phyloP scores from a whole-genome alignment of 1,140 invertebrate genomes.

The Panagrolaimus sp. region DNA sequence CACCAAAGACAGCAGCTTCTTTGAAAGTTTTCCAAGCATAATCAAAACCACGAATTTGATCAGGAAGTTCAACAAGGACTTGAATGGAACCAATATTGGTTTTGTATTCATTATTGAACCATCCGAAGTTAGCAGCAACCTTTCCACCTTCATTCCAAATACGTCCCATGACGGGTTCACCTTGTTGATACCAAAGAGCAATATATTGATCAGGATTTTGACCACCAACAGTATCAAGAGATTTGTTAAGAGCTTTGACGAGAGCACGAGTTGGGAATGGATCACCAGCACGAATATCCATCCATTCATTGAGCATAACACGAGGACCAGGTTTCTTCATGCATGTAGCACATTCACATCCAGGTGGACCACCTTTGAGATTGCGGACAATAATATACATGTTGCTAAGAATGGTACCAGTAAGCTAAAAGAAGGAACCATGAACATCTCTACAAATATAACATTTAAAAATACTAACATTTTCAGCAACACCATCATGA shows the following conservation, averaged over 20 bases:
- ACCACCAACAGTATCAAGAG: conserved; percentile 37
- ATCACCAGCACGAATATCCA: conserved; percentile 42
- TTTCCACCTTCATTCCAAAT: conserved; percentile 49
- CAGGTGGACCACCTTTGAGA: conserved; percentile 40
- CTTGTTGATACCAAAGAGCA: conserved; percentile 48
- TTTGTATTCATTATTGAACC: conserved; percentile 36
- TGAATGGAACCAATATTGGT: conserved; percentile 44
- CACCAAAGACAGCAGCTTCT: conserved; percentile 39
- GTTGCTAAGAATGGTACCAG: conserved; percentile 29
- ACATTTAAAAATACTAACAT: conserved; percentile 24
- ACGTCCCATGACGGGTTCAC: conserved; percentile 48
- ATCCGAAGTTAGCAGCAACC: conserved; percentile 37
- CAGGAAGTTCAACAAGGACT: conserved; percentile 41
- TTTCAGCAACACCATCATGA: conserved; percentile 30
- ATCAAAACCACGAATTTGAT: conserved; percentile 49
- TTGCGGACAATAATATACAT: conserved; percentile 49
- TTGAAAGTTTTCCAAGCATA: conserved; percentile 45
- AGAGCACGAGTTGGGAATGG: conserved; percentile 31
- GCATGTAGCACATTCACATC: conserved; percentile 41
- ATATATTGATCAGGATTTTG: conserved; percentile 48
- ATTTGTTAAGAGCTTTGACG: conserved; percentile 34
- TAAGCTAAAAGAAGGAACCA: background rate
- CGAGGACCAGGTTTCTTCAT: conserved; percentile 24
- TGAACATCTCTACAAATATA: background rate
- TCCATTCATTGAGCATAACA: conserved; percentile 50